Conservation (phyloP, 2,888 invertebrate genomes). For the Sclerodermus sp. region DNA sequence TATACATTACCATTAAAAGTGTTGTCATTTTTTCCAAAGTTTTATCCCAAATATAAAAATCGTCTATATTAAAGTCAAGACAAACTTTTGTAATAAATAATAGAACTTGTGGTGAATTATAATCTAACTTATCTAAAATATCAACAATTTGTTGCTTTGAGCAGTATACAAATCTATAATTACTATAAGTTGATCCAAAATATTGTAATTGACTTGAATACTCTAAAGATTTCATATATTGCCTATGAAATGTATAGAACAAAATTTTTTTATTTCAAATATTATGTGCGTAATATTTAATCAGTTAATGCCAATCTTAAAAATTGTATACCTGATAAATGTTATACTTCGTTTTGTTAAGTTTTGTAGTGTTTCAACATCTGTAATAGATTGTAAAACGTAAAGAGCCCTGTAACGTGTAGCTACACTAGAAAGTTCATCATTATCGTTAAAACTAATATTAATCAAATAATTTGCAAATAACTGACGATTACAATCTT, state of each 20-base stretch:
- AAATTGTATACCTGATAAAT: constrained; percentile 36
- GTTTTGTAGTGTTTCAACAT: constrained; percentile 38
- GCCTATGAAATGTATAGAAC: constrained; percentile 35
- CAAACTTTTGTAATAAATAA: constrained; percentile 40
- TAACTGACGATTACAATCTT: constrained; percentile 40
- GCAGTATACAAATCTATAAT: constrained; percentile 40
- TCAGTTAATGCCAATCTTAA: neutral
- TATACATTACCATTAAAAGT: constrained; percentile 34
- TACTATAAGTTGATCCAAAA: constrained; percentile 47
- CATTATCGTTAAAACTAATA: constrained; percentile 38
- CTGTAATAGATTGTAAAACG: constrained; percentile 45
- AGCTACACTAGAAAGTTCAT: constrained; percentile 33
- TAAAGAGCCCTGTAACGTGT: constrained; percentile 49
- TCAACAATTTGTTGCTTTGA: constrained; percentile 40
- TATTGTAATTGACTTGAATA: constrained; percentile 50
- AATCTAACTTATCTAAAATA: constrained; percentile 35
- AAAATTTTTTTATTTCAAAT: too few species aligned
- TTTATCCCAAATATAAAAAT: constrained; percentile 37
- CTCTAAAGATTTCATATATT: constrained; percentile 44
- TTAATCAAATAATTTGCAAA: constrained; percentile 46
- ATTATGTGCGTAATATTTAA: too few species aligned
- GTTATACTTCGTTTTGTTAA: constrained; percentile 42
- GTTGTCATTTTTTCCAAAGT: constrained; percentile 39
- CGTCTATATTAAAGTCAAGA: constrained; percentile 40
- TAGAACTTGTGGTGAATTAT: constrained; percentile 33